These are phyloP conservation scores for Fopius arisanus DNA, from an alignment of 1,140 invertebrate genomes.

Conservation along the genomic window DNA sequence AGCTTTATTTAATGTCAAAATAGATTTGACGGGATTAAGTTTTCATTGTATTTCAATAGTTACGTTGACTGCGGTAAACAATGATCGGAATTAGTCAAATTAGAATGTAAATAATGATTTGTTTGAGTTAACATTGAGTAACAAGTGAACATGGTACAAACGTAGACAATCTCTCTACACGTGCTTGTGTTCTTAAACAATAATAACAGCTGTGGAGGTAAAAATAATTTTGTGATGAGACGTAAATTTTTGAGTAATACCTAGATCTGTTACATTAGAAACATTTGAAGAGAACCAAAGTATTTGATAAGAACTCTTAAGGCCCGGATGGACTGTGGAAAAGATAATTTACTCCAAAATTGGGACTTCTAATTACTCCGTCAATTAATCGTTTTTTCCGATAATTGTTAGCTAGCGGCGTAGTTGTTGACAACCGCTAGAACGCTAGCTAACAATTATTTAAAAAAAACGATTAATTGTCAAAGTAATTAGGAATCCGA, in stretches of 20 bases:
- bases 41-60: neutral
- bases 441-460: no score
- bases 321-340: no score
- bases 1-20: constrained; percentile 36
- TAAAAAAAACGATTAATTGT: no score
- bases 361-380: no score
- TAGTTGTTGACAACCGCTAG: no score
- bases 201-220: neutral
- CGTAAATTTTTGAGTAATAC: neutral
- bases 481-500: no score
- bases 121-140: neutral
- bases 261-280: neutral
- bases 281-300: neutral
- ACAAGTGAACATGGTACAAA: neutral
- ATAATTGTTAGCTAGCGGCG: no score
- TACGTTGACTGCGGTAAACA: neutral
- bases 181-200: neutral
- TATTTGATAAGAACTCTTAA: neutral
- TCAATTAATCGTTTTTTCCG: no score
- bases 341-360: no score
- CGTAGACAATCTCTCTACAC: neutral
- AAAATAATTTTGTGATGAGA: neutral
- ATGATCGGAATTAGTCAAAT: neutral
- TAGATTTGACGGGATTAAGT: neutral
- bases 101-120: constrained; percentile 4